phyloP scores from a whole-genome alignment of 1,140 invertebrate species.

The Nymphalis io region DNA sequence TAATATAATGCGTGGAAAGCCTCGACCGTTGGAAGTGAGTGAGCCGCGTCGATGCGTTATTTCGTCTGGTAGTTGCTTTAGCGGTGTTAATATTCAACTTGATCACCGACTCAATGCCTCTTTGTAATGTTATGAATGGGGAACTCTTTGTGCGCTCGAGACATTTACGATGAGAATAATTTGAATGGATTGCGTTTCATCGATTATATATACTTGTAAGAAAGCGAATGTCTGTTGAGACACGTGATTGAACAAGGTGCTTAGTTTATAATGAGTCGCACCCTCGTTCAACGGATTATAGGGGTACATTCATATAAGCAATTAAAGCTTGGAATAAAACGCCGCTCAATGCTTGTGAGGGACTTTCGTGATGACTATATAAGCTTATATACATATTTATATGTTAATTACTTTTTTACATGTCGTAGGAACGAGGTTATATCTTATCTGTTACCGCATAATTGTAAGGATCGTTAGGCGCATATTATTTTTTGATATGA shows the following conservation, averaged over 20 bases:
- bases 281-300: slow-evolving; percentile 32
- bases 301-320: slow-evolving; percentile 30
- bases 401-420: background rate
- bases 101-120: slow-evolving; percentile 40
- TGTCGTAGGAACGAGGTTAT: too few relatives aligned
- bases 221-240: slow-evolving; percentile 37
- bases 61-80: slow-evolving; percentile 17
- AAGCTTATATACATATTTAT: background rate
- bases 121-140: slow-evolving; percentile 41
- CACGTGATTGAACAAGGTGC: slow-evolving; percentile 36
- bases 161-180: slow-evolving; percentile 38
- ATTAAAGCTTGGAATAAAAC: slow-evolving; percentile 20
- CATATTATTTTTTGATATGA: too few relatives aligned
- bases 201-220: slow-evolving; percentile 39
- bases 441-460: too few relatives aligned
- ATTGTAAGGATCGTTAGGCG: too few relatives aligned
- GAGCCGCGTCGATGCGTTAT: background rate
- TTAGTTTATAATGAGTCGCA: slow-evolving; percentile 31
- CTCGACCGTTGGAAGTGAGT: background rate
- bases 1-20: background rate
- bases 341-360: background rate
- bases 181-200: slow-evolving; percentile 41
- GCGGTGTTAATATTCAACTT: slow-evolving; percentile 42
- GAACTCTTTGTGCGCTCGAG: slow-evolving; percentile 31
- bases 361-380: background rate